Percentiles rank a stretch among this genome's conserved stretches.
phyloP scores from a whole-genome alignment of 2,797 vertebrate species.

The Intellagama lesueurii region DNA sequence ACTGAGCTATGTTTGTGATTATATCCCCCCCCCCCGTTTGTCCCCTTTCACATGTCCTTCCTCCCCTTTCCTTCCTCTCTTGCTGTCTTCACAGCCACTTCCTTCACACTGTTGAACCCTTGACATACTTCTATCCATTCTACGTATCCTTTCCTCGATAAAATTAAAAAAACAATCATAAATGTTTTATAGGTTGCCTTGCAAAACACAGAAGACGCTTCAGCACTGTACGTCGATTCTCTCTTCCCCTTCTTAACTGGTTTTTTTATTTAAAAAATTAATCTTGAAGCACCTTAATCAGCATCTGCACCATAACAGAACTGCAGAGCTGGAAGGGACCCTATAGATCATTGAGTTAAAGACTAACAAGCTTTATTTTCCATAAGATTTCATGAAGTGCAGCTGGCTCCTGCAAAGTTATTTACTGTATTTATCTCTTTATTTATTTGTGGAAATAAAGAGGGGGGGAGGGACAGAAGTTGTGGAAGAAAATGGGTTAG shows the following conservation, averaged over 20 bases:
- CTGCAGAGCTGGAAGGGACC: too few species aligned
- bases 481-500: neutral
- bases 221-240: neutral
- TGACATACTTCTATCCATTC: neutral
- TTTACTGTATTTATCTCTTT: too few species aligned
- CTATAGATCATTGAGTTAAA: too few species aligned
- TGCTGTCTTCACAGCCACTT: neutral
- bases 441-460: neutral
- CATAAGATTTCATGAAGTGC: too few species aligned
- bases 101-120: neutral
- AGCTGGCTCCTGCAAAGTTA: too few species aligned
- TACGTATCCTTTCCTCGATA: neutral
- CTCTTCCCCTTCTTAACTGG: neutral
- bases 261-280: neutral
- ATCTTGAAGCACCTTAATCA: too few species aligned
- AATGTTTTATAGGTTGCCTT: neutral
- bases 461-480: neutral
- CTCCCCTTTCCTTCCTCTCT: neutral
- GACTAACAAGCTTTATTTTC: too few species aligned
- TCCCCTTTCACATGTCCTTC: too few species aligned
- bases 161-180: neutral
- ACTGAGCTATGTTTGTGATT: too few species aligned
- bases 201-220: neutral
- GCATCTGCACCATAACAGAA: too few species aligned
- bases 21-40: too few species aligned